Percentiles rank a stretch among this genome's conserved stretches.
These are phyloP conservation scores for Drosophila setosimentum DNA, from an alignment of 2,888 invertebrate genomes.

Conservation along the genomic window DNA sequence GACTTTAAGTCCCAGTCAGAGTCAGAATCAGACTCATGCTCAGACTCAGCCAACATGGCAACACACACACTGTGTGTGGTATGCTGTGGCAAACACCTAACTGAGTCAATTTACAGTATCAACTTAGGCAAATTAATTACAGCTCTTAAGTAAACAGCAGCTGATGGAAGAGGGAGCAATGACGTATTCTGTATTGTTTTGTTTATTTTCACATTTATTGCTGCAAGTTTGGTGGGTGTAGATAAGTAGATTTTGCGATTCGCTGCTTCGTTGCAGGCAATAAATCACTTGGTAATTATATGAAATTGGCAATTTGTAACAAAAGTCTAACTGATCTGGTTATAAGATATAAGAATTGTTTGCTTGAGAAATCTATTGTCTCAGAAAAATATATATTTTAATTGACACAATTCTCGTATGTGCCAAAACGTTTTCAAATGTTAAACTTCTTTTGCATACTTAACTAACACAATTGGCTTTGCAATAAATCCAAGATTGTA, in stretches of 20 bases:
- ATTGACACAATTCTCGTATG: not conserved
- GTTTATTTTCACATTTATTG: not conserved
- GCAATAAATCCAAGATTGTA: not conserved
- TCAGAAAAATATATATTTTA: not conserved
- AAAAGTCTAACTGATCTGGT: not conserved
- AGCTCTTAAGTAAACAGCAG: slow-evolving; percentile 57
- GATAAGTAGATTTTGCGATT: slow-evolving; percentile 10
- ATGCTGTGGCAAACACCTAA: slow-evolving; percentile 18
- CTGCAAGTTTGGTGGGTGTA: not conserved
- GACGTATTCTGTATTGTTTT: slow-evolving; percentile 4
- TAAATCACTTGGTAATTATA: slow-evolving; percentile 13
- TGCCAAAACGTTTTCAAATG: not conserved
- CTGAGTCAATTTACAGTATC: slow-evolving; percentile 52
- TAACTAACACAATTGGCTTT: not conserved
- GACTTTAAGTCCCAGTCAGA: slow-evolving; percentile 41
- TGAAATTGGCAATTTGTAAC: not conserved
- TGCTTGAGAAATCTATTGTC: not conserved
- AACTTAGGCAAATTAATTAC: slow-evolving; percentile 76
- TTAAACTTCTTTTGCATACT: not conserved
- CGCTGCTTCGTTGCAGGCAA: slow-evolving; percentile 9
- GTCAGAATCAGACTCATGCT: slow-evolving; percentile 1
- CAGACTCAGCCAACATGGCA: not conserved
- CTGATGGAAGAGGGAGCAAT: slow-evolving; percentile 2
- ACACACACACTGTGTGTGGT: slow-evolving; percentile 1
- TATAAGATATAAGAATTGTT: not conserved